These are phyloP conservation scores for Lutraria rhynchaena DNA, from an alignment of 1,140 invertebrate species.

Conservation along the genomic window DNA sequence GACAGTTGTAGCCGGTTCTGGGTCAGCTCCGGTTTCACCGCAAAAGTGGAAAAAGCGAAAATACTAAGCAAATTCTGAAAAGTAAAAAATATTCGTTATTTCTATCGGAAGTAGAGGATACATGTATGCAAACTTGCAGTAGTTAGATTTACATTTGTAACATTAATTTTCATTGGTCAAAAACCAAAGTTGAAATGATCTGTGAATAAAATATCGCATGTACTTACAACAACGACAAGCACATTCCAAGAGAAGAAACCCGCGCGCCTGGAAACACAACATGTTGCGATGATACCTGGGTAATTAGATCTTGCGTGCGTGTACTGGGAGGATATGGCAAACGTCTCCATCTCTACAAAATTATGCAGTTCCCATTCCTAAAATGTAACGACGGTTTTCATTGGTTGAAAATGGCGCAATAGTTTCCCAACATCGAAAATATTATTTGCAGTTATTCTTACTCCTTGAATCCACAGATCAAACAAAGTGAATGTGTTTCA, in stretches of 20 bases:
- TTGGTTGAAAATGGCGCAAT: too few relatives aligned
- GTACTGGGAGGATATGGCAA: slow-evolving; percentile 66
- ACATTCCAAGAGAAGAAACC: slow-evolving; percentile 75
- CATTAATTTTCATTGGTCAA: too few relatives aligned
- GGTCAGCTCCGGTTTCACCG: slow-evolving; percentile 66
- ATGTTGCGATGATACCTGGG: slow-evolving; percentile 65
- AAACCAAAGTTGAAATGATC: too few relatives aligned
- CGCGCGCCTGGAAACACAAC: slow-evolving; percentile 61
- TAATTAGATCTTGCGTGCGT: slow-evolving; percentile 65
- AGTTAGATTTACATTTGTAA: too few relatives aligned
- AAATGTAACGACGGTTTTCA: neutral
- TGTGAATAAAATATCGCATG: neutral
- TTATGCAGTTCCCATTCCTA: slow-evolving; percentile 75
- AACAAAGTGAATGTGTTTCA: too few relatives aligned
- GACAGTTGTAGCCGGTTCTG: slow-evolving; percentile 77
- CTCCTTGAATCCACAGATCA: too few relatives aligned
- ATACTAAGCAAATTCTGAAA: slow-evolving; percentile 75
- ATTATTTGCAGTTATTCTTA: too few relatives aligned
- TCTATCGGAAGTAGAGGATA: too few relatives aligned
- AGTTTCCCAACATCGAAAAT: too few relatives aligned
- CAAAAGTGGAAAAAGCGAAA: slow-evolving; percentile 75
- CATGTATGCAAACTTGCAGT: too few relatives aligned
- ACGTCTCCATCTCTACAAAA: slow-evolving; percentile 65
- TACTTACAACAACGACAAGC: slow-evolving; percentile 71
- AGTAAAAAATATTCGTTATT: too few relatives aligned